Base-by-base conservation (phyloP, 2,113 vertebrate genomes). In the Psephotus haematonotus region DNA sequence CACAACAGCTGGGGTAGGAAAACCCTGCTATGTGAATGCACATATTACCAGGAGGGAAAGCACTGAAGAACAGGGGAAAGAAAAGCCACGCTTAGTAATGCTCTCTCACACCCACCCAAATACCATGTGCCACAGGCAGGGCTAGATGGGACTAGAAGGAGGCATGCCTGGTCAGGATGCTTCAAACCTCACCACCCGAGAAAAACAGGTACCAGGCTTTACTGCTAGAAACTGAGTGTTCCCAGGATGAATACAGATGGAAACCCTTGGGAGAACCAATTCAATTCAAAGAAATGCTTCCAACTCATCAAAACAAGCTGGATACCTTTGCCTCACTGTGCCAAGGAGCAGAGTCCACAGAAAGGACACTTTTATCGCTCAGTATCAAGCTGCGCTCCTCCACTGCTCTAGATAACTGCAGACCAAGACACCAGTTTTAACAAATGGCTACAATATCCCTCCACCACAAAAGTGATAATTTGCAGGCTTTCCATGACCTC, bases 401-500 rank as follows among this genome's bases (percentile, higher is more conserved):
- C 67, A 91, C 57, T 2, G 2, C 80, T 88, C 39, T 14, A 90
- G 82, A 69, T 91, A 95, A 93, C 74, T 92, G 64, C 82, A 85
- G 79, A 82, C 64, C 75, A 84, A 84, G 91, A 92, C 63, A 94
- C 53, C 13, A 2, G 59, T 93, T 93, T 76, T 69, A 86, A 93
- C 87, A 89, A 94, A 96, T 0, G 0, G 79, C 88, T 85, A 44
- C 55, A 92, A 91, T 93, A 90, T 91, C 83, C 84, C 77, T 72
- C 62, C 62, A 89, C 85, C 59, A 65, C 77, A 69, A 77, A 91
- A 95, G 87, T 91, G 91, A 90, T 94, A 94, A 94, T 83, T 92
- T 91, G 71, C 86, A 97, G 92, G 86, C 79, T 94, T 97, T 93
- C 82, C 77, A 93, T 96, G 93, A 97, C 71, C 85, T 97, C 94